These are phyloP conservation scores for Eretmocerus hayati DNA, from an alignment of 2,888 invertebrate species.

Conservation along the genomic window DNA sequence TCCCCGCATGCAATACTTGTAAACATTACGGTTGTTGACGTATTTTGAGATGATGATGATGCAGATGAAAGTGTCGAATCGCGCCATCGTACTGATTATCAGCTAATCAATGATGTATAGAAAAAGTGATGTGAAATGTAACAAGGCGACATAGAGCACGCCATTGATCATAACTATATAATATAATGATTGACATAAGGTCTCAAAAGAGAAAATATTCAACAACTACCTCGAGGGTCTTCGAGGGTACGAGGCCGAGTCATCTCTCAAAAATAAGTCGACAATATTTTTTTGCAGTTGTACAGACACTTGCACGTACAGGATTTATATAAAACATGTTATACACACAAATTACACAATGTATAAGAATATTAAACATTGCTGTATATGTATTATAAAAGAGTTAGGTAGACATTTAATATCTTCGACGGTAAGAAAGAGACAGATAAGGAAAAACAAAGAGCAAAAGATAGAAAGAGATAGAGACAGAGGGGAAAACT, in stretches of 20 bases:
- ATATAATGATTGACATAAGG: slow-evolving; percentile 19
- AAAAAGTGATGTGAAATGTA: slow-evolving; percentile 16
- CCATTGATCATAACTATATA: slow-evolving; percentile 21
- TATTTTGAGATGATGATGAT: slow-evolving; percentile 5
- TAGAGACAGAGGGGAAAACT: no score
- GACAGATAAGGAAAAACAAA: no score
- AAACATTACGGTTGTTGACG: no score
- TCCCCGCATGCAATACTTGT: no score
- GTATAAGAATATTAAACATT: not conserved
- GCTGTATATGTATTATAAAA: not conserved
- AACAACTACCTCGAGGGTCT: slow-evolving; percentile 30
- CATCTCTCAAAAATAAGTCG: not conserved
- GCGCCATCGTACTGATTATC: slow-evolving; percentile 7
- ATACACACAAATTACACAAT: no score
- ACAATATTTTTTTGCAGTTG: not conserved
- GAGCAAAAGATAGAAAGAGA: no score
- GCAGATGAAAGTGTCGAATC: slow-evolving; percentile 7
- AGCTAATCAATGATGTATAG: slow-evolving; percentile 17
- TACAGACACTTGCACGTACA: not conserved
- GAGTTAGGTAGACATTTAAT: not conserved
- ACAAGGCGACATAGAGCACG: no score
- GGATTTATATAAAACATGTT: no score
- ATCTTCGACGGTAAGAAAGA: not conserved
- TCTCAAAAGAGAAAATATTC: not conserved
- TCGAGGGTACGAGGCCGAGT: slow-evolving; percentile 23